Conservation (phyloP, 2,113 vertebrate species). For the Phaethon lepturus region DNA sequence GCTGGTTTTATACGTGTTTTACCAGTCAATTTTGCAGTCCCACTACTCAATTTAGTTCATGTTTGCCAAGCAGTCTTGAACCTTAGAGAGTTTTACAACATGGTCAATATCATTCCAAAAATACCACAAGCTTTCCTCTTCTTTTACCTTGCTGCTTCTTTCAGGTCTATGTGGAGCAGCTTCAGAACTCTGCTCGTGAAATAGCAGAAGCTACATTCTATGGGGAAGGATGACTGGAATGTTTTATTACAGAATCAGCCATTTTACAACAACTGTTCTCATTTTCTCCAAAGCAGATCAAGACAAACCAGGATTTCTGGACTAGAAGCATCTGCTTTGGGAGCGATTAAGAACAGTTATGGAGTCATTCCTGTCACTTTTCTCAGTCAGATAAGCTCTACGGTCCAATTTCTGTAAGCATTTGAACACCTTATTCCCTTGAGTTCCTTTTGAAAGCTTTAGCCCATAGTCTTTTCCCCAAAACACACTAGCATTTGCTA, state of each 20-base stretch:
- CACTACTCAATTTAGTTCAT: background rate
- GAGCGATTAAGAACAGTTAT: background rate
- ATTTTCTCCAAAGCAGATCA: background rate
- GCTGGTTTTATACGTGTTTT: background rate
- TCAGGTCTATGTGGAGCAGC: background rate
- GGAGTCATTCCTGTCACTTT: background rate
- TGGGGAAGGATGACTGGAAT: background rate
- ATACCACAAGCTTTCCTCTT: background rate
- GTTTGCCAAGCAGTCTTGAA: rapidly evolving
- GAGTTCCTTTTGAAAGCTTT: background rate
- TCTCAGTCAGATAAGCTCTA: background rate
- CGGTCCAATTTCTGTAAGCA: background rate
- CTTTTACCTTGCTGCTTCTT: background rate
- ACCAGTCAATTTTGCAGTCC: background rate
- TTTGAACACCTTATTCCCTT: background rate
- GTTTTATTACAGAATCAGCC: background rate
- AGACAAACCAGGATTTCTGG: background rate
- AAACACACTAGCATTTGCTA: background rate
- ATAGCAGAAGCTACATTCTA: background rate
- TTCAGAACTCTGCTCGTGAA: background rate
- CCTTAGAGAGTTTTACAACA: background rate
- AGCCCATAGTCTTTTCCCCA: background rate
- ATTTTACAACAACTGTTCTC: background rate
- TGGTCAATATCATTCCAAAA: background rate
- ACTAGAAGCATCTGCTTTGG: background rate